Percentiles rank a stretch among this genome's conserved stretches.
Conservation (phyloP, 2,797 vertebrate species). For the Trichosurus vulpecula region DNA sequence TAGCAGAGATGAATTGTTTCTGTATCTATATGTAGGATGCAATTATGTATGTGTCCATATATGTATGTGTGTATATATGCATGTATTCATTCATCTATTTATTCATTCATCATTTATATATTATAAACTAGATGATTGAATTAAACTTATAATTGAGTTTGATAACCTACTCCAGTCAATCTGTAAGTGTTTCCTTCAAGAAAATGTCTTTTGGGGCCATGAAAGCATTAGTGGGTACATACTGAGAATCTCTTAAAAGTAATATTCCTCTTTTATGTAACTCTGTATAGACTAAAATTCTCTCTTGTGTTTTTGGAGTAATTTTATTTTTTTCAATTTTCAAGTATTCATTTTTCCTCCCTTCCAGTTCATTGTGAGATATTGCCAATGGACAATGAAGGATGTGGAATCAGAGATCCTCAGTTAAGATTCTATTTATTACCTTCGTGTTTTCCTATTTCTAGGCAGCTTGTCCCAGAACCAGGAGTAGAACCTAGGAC, state of each 20-base stretch:
- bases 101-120: background rate
- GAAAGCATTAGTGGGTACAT: background rate
- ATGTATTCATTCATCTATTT: background rate
- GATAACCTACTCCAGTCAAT: background rate
- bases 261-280: background rate
- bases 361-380: too few relatives aligned
- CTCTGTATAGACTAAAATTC: background rate
- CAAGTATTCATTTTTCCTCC: background rate
- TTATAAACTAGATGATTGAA: background rate
- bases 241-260: background rate
- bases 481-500: too few relatives aligned
- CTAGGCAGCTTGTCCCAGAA: too few relatives aligned
- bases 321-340: background rate
- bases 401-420: too few relatives aligned
- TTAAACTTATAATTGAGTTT: background rate
- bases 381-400: too few relatives aligned
- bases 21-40: background rate
- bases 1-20: constrained; percentile 62
- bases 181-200: background rate
- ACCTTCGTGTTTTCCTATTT: too few relatives aligned
- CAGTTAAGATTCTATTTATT: too few relatives aligned
- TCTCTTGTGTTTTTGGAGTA: background rate
- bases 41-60: background rate
- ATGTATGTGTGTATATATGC: background rate
- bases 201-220: background rate